A percentile compares a stretch with the other conserved stretches of the same genome.
Conservation (phyloP, 2,888 invertebrate genomes). For the Hypomecis punctinalis region DNA sequence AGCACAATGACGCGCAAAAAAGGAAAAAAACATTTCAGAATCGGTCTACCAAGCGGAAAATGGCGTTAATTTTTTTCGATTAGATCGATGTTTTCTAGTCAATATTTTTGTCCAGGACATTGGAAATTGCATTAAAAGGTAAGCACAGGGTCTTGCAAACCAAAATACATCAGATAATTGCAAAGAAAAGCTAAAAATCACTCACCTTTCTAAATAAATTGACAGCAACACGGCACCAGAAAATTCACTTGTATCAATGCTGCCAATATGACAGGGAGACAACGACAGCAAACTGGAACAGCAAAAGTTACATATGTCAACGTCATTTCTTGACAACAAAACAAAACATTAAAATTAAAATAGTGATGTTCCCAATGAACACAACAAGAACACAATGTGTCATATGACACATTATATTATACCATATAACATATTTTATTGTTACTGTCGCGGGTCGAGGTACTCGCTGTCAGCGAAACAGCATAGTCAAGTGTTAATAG, state of each 20-base stretch:
- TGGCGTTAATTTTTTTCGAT: conserved; percentile 75
- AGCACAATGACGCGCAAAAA: conserved; percentile 50
- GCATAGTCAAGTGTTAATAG: too few relatives aligned
- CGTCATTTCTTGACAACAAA: too few relatives aligned
- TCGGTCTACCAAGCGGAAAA: conserved; percentile 76
- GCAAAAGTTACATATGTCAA: too few relatives aligned
- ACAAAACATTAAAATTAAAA: too few relatives aligned
- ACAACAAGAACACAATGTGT: too few relatives aligned
- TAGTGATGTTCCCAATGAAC: too few relatives aligned
- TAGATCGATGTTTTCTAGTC: conserved; percentile 47
- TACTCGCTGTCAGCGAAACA: too few relatives aligned
- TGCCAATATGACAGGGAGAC: conserved; percentile 49
- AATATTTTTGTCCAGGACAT: conserved; percentile 12
- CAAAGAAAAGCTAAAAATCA: conserved; percentile 56
- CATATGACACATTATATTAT: too few relatives aligned
- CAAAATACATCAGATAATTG: conserved; percentile 33
- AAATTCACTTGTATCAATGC: conserved; percentile 66
- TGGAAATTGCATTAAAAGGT: conserved; percentile 10
- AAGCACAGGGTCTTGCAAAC: conserved; percentile 26
- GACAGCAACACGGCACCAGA: conserved; percentile 78
- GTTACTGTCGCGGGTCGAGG: too few relatives aligned
- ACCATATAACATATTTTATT: too few relatives aligned
- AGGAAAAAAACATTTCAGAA: conserved; percentile 67
- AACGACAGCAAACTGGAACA: neutral
- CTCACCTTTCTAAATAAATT: conserved; percentile 79